These are phyloP conservation scores for Zootermopsis nevadensis DNA, from an alignment of 2,888 invertebrate species.

Conservation along the genomic window DNA sequence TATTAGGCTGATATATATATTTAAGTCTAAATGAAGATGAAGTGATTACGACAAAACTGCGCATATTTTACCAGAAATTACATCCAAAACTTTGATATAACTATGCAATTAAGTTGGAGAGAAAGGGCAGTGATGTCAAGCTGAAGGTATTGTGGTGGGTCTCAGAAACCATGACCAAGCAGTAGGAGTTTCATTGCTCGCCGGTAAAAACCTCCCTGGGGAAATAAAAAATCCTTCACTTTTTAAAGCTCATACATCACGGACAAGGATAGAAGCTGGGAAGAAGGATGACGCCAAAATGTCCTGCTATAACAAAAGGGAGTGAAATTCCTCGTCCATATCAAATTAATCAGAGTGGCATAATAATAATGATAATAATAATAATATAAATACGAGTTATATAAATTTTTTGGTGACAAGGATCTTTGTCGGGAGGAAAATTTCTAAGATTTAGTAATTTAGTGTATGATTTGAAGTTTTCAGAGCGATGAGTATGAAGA, in stretches of 20 bases:
- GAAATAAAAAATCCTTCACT: neutral
- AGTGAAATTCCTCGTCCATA: neutral
- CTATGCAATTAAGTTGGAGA: neutral
- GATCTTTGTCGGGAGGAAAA: too few species aligned
- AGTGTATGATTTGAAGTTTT: too few species aligned
- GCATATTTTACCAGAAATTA: neutral
- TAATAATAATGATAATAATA: too few species aligned
- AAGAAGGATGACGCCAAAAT: neutral
- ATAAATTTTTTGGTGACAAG: neutral
- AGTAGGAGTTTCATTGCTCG: neutral
- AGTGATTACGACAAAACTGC: neutral
- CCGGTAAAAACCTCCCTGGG: neutral
- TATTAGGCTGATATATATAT: too few species aligned
- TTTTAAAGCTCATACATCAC: neutral
- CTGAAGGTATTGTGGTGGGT: neutral
- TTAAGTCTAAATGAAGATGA: neutral
- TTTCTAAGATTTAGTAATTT: too few species aligned
- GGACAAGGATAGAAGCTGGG: neutral
- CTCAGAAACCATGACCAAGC: neutral
- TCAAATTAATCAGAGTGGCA: neutral
- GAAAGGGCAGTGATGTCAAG: neutral
- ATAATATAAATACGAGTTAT: neutral
- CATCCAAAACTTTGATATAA: neutral
- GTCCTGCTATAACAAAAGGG: neutral
- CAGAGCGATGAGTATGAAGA: too few species aligned